These are phyloP conservation scores for Hanleya hanleyi DNA, from an alignment of 2,888 invertebrate species.

Conservation along the genomic window DNA sequence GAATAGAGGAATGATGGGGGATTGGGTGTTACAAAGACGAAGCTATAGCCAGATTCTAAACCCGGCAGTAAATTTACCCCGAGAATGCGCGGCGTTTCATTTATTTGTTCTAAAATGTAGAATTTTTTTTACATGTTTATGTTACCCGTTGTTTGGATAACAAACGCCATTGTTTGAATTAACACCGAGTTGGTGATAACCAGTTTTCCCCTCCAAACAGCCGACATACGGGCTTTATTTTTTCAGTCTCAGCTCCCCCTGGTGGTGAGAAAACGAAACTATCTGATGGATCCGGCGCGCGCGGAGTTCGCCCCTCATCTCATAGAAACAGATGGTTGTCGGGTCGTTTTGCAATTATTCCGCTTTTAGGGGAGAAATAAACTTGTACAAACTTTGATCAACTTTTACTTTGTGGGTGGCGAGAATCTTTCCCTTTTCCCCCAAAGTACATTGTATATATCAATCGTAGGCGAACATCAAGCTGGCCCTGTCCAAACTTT, in stretches of 20 bases:
- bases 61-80: no score
- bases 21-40: no score
- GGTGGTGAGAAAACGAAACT: slow-evolving; percentile 2
- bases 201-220: neutral
- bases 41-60: no score
- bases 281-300: neutral
- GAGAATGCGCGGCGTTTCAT: no score
- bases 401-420: neutral
- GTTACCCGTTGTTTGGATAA: neutral
- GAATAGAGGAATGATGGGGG: no score
- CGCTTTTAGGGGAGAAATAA: neutral
- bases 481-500: neutral
- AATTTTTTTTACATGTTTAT: neutral
- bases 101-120: neutral
- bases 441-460: neutral
- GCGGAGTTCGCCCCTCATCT: neutral
- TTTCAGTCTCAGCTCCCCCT: neutral
- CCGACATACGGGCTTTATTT: neutral
- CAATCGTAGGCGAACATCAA: slow-evolving; percentile 1
- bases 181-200: neutral
- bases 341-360: neutral
- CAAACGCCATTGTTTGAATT: neutral
- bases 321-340: neutral
- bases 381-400: neutral
- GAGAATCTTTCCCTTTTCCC: neutral